Conservation (phyloP, 2,888 invertebrate species). For the Drosophila mimica region DNA sequence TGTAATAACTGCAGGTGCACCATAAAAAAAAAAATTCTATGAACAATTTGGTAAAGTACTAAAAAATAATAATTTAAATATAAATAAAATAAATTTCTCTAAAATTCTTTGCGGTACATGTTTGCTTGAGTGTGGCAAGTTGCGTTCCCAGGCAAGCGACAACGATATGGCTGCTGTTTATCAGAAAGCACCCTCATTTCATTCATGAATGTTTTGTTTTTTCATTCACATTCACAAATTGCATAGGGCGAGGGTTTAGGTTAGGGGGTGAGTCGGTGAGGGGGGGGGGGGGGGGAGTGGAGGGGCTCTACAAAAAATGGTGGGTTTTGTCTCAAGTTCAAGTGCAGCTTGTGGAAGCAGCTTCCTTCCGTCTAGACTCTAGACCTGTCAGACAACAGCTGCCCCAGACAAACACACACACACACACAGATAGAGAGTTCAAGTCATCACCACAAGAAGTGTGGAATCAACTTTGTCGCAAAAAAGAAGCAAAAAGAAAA, state of each 20-base stretch:
- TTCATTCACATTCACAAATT: slow-evolving; percentile 18
- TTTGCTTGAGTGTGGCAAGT: slow-evolving; percentile 3
- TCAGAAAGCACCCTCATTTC: slow-evolving; percentile 31
- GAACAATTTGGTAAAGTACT: too few species aligned
- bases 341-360: slow-evolving; percentile 63
- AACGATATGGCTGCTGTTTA: slow-evolving; percentile 45
- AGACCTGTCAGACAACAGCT: slow-evolving; percentile 42
- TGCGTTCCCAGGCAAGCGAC: slow-evolving; percentile 26
- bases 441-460: slow-evolving; percentile 33
- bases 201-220: slow-evolving; percentile 53
- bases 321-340: slow-evolving; percentile 65
- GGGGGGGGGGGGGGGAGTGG: background rate
- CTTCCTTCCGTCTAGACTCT: slow-evolving; percentile 46
- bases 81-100: too few species aligned
- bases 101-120: background rate
- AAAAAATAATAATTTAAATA: too few species aligned
- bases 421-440: slow-evolving; percentile 31
- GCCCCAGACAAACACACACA: slow-evolving; percentile 39
- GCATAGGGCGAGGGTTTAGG: background rate
- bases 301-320: background rate
- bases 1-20: too few species aligned
- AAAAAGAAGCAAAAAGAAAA: slow-evolving; percentile 9
- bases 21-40: background rate
- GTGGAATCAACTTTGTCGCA: slow-evolving; percentile 37
- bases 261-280: background rate